Conservation (phyloP, 2,797 vertebrate genomes). For the Peromyscus aztecus region DNA sequence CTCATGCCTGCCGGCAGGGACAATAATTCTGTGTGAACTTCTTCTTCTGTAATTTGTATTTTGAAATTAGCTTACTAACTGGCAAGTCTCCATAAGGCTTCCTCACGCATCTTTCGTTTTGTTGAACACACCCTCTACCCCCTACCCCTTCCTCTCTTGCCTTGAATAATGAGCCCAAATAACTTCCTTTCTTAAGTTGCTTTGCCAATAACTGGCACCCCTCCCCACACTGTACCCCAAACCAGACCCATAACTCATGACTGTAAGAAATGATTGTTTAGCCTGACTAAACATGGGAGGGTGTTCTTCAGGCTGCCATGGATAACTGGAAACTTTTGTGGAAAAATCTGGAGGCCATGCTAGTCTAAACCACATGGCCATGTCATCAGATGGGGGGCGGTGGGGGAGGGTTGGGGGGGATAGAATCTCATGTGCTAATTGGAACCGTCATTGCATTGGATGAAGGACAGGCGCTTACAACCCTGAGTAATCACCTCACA, state of each 20-base stretch:
- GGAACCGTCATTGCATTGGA: not conserved
- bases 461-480: not conserved
- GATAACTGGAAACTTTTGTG: conserved; percentile 1
- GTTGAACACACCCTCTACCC: not conserved
- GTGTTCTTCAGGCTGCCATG: not conserved
- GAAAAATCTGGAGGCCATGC: not conserved
- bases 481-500: not conserved
- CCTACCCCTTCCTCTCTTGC: not conserved
- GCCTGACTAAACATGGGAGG: not conserved
- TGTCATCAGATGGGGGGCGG: not conserved
- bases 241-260: not conserved
- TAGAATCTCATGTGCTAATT: not conserved
- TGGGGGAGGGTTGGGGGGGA: not conserved
- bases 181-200: not conserved
- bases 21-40: not conserved
- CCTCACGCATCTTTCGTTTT: not conserved
- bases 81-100: not conserved
- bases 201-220: not conserved
- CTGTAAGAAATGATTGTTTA: not conserved
- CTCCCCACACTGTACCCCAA: not conserved
- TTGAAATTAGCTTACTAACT: not conserved
- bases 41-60: not conserved
- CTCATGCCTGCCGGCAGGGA: not conserved
- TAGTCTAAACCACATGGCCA: not conserved
- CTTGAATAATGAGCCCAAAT: not conserved